Percentiles rank a stretch among this genome's conserved stretches.
Conservation (phyloP, 2,888 invertebrate genomes). For the Nebria salina region DNA sequence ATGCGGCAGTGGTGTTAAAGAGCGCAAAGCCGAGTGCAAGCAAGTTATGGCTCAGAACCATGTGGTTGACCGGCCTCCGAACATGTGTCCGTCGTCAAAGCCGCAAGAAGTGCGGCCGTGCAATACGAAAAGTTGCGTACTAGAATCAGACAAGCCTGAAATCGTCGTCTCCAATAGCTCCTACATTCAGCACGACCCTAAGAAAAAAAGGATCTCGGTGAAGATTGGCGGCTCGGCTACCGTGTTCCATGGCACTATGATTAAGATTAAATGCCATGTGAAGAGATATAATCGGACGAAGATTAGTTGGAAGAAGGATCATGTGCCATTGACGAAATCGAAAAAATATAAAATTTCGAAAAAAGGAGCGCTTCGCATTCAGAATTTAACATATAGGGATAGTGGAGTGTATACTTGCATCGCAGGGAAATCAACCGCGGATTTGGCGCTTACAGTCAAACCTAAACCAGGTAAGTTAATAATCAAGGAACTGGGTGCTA, state of each 20-base stretch:
- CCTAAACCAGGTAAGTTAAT: constrained; percentile 69
- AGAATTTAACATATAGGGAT: constrained; percentile 82
- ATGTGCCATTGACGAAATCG: constrained; percentile 78
- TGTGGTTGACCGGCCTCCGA: constrained; percentile 79
- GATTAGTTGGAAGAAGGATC: constrained; percentile 91
- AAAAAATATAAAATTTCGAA: constrained; percentile 89
- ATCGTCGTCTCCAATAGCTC: constrained; percentile 83
- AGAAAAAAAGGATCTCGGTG: constrained; percentile 82
- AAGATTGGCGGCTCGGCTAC: constrained; percentile 92
- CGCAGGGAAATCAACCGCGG: constrained; percentile 83
- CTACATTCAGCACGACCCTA: constrained; percentile 85
- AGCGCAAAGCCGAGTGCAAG: constrained; percentile 85
- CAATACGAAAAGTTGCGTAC: constrained; percentile 82
- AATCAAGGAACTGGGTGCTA: constrained; percentile 50
- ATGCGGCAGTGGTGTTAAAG: constrained; percentile 93
- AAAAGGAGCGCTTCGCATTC: constrained; percentile 89
- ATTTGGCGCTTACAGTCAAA: constrained; percentile 82
- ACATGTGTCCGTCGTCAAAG: constrained; percentile 78
- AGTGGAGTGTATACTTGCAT: constrained; percentile 88
- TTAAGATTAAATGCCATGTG: constrained; percentile 94
- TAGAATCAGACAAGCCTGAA: constrained; percentile 76
- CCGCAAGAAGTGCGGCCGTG: constrained; percentile 85
- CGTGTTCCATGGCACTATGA: constrained; percentile 88
- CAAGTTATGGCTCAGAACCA: constrained; percentile 95
- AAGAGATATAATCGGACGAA: constrained; percentile 84